Evolutionary conservation across 2,797 vertebrate genomes (phyloP), one percentile per base, ranked within the genome.

Genomic region (Syngnathus acus): DNA sequence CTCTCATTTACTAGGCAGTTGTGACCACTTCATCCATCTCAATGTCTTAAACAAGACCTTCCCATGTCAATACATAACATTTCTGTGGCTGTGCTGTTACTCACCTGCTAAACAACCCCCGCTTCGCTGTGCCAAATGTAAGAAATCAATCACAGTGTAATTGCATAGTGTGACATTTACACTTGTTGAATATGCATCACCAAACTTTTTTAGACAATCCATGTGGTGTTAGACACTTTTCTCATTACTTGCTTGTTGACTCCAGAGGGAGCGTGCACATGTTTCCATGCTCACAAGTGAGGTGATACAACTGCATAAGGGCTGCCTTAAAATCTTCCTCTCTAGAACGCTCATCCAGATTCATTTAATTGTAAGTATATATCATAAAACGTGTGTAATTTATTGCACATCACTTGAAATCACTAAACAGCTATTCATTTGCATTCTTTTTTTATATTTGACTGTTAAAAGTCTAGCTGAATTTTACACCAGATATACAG

Each of bases 121-220:
- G 51, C 68, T 75, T 78, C 72, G 75, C 70, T 68, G 81, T 87
- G 84, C 80, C 84, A 86, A 86, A 86, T 43, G 37, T 66, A 65
- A 71, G 69, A 68, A 48, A 65, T 60, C 59, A 64, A 54, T 68
- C 73, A 51, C 21, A 72, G 73, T 79, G 73, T 67, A 77, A 61
- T 75, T 75, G 58, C 69, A 67, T 66, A 65, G 67, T 68, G 66
- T 68, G 43, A 66, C 54, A 67, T 71, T 66, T 48, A 2, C 32
- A 39, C 65, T 51, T 21, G 40, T 45, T 42, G 60, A 21, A 62
- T 72, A 75, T 74, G 73, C 74, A 72, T 78, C 66, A 66, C 38
- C 45, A 64, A 68, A 43, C 63, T 45, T 38, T 59, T 71, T 47
- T 48, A 74, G 85, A 89, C 87, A 85, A 86, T 89, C 87, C 76